Evolutionary conservation across 2,888 invertebrate genomes (phyloP).

Genomic region (Pyralis farinalis): DNA sequence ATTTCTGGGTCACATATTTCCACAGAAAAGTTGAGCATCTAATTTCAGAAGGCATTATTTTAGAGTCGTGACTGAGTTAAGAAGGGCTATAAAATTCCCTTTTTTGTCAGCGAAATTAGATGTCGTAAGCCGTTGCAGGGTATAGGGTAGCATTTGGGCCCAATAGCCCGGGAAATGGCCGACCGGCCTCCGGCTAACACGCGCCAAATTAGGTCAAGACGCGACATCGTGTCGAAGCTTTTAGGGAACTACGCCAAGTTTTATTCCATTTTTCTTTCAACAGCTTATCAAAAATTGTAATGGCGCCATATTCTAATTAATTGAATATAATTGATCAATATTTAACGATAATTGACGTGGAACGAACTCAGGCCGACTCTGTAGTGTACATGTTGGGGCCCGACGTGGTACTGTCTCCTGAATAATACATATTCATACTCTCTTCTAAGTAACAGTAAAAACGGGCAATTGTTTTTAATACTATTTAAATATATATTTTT

Average conservation of each 20-base stretch:
- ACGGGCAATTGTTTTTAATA: too few species aligned
- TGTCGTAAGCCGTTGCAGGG: conserved; percentile 43
- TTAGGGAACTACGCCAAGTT: conserved; percentile 40
- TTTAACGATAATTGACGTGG: too few species aligned
- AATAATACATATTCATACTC: too few species aligned
- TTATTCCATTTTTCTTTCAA: conserved; percentile 34
- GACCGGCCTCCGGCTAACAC: conserved; percentile 37
- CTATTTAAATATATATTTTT: too few species aligned
- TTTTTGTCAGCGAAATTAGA: conserved; percentile 49
- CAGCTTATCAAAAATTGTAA: conserved; percentile 20
- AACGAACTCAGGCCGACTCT: too few species aligned
- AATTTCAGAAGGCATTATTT: conserved; percentile 17
- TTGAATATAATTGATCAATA: too few species aligned
- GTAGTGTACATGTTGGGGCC: too few species aligned
- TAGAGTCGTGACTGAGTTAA: conserved; percentile 24
- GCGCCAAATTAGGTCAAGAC: conserved; percentile 59
- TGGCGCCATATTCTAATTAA: too few species aligned
- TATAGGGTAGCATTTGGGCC: conserved; percentile 48
- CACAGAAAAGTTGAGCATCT: conserved; percentile 2
- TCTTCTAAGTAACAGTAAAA: too few species aligned
- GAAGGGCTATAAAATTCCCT: conserved; percentile 36
- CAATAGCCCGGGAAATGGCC: conserved; percentile 52
- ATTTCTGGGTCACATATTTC: conserved; percentile 21
- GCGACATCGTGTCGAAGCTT: conserved; percentile 38
- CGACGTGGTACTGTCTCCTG: too few species aligned